Conservation (phyloP, 2,797 vertebrate genomes). For the Halcyon badia region DNA sequence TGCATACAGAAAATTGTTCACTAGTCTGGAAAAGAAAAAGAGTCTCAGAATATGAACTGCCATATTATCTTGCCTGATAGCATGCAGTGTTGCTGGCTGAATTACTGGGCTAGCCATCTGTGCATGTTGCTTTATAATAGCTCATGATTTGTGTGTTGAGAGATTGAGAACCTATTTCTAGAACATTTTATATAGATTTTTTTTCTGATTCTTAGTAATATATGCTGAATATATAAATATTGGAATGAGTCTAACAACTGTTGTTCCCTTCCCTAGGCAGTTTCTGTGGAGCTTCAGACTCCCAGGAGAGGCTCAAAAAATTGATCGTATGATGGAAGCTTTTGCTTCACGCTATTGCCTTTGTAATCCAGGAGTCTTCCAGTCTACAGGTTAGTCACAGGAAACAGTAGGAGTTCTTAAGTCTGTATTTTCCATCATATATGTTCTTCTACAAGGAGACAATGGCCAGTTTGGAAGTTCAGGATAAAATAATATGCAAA, state of each 20-base stretch:
- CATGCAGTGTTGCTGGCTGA: slow-evolving; percentile 72
- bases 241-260: not conserved
- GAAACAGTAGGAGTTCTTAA: not conserved
- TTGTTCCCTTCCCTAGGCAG: slow-evolving; percentile 83
- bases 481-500: not conserved
- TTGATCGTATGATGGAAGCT: slow-evolving; percentile 98
- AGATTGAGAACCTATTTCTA: slow-evolving; percentile 36
- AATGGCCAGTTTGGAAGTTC: not conserved
- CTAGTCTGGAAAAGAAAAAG: slow-evolving; percentile 46
- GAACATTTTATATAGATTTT: not conserved
- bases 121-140: slow-evolving; percentile 63
- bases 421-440: not conserved
- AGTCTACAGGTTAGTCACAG: slow-evolving; percentile 92
- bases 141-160: slow-evolving; percentile 57
- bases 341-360: slow-evolving; percentile 97
- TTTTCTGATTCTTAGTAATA: not conserved
- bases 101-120: slow-evolving; percentile 67
- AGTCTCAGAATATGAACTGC: slow-evolving; percentile 37
- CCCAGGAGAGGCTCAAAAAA: slow-evolving; percentile 98
- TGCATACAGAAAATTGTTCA: slow-evolving; percentile 71
- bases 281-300: slow-evolving; percentile 98
- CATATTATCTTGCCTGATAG: slow-evolving; percentile 65
- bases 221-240: not conserved
- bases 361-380: slow-evolving; percentile 97
- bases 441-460: not conserved